phyloP scores from a whole-genome alignment of 1,140 invertebrate species.

The Coboldia fuscipes region DNA sequence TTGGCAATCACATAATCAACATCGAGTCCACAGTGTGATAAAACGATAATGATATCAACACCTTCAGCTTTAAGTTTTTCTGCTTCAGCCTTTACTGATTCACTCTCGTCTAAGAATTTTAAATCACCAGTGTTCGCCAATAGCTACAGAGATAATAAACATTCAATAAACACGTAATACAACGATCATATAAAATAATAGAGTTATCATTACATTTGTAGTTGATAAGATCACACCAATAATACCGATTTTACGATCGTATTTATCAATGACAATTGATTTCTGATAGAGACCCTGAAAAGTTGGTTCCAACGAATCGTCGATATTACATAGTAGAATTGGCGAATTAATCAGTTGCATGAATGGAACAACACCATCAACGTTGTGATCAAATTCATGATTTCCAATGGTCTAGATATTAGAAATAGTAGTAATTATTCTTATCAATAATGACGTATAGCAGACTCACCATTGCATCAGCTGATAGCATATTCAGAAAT shows the following conservation, averaged over 20 bases:
- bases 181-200: neutral
- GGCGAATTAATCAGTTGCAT: conserved; percentile 35
- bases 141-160: too few species aligned
- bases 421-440: too few species aligned
- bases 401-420: conserved; percentile 78
- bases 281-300: conserved; percentile 35
- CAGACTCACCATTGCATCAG: conserved; percentile 54
- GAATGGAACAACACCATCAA: conserved; percentile 53
- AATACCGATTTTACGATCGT: conserved; percentile 48
- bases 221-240: conserved; percentile 55
- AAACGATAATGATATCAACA: conserved; percentile 53
- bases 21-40: conserved; percentile 54
- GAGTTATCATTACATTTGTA: conserved; percentile 30
- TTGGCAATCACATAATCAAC: conserved; percentile 47
- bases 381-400: conserved; percentile 69
- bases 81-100: conserved; percentile 39
- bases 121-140: conserved; percentile 34
- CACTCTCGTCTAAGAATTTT: conserved; percentile 41
- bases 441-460: neutral
- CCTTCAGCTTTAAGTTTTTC: conserved; percentile 31
- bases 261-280: conserved; percentile 30
- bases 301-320: conserved; percentile 42
- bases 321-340: conserved; percentile 55
- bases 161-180: conserved; percentile 3
- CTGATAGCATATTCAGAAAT: conserved; percentile 53